Base-by-base conservation (phyloP, 2,113 vertebrate species). In the Oncorhynchus mykiss region DNA sequence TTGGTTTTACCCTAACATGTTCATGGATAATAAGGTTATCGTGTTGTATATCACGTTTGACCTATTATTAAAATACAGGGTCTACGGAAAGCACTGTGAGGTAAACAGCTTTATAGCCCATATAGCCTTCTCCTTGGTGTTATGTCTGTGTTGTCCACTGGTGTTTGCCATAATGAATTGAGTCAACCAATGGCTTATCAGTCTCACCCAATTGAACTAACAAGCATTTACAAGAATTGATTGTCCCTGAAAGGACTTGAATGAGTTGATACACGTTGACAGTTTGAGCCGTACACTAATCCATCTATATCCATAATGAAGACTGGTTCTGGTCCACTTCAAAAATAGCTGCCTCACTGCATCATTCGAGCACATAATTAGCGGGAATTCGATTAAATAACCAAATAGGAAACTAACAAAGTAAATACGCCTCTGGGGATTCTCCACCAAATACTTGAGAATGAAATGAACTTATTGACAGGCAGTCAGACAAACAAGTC, bases 321-420 rank as follows among this genome's bases (percentile, higher is more conserved):
- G 77, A 86, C 84, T 72, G 81, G 51, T 78, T 82, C 80, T 73
- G 78, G 82, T 82, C 88, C 85, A 90, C 82, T 87, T 84, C 77
- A 79, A 83, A 83, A 90, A 84, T 89, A 83, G 74, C 85, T 80
- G 81, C 39, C 39, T 45, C 39, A 11, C 39, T 45, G 9, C 75
- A 81, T 89, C 85, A 89, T 81, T 89, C 84, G 87, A 91, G 87
- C 90, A 87, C 86, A 86, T 87, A 90, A 91, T 91, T 87, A 88
- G 84, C 84, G 87, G 13, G 81, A 91, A 92, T 88, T 89, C 91
- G 87, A 92, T 92, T 90, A 92, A 91, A 90, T 90, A 90, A 91
- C 88, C 90, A 92, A 92, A 92, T 93, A 93, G 70, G 76, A 84
- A 81, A 86, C 91, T 91, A 91, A 91, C 88, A 90, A 89, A 91